Base-by-base conservation (phyloP, 1,140 invertebrate species). In the Drosophila obscura region DNA sequence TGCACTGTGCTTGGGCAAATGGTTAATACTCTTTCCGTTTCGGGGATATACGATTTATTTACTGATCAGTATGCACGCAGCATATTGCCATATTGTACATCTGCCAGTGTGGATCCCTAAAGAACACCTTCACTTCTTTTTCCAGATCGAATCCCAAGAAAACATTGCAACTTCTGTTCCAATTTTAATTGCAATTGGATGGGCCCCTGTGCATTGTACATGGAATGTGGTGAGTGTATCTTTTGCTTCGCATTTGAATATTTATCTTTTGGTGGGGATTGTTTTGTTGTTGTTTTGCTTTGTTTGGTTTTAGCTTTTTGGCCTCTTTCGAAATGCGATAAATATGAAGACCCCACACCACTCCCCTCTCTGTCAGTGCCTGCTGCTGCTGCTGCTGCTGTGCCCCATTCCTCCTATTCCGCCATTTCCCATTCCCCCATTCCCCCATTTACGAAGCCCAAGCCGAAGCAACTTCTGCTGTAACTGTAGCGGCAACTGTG, bases 251-350 rank as follows among this genome's bases (percentile, higher is more conserved):
- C 31, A 1, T 4, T 60, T 60, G 19, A 45, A 39, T 49, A 39
- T 49, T 15, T 49, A 28, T 4, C 11, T 62, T 46, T 8, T 19
- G 11, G 22, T 22, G n/a, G n/a, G n/a, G 51, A 16, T 35, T 46
- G 56, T 5, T 46, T 61, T 64, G 62, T 31, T 65, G 61, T 61
- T 43, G 8, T 45, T 45, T 44, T 26, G 6, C 19, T 55, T 24
- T 55, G 39, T 24, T 19, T 58, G 19, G 61, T 55, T 48, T 49
- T 49, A 57, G 31, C 31, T 9, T 48, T 68, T 43, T 46, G 69
- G 68, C 48, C 53, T 64, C 71, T 65, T 75, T 46, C 45, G 35
- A 16, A 28, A 41, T 44, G 64, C 69, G 80, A 82, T 79, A 82
- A 78, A 81, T 52, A 62, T 62, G 57, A 58, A 39, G 35, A 39